phyloP scores from a whole-genome alignment of 2,113 vertebrate species.

The Monopterus albus region DNA sequence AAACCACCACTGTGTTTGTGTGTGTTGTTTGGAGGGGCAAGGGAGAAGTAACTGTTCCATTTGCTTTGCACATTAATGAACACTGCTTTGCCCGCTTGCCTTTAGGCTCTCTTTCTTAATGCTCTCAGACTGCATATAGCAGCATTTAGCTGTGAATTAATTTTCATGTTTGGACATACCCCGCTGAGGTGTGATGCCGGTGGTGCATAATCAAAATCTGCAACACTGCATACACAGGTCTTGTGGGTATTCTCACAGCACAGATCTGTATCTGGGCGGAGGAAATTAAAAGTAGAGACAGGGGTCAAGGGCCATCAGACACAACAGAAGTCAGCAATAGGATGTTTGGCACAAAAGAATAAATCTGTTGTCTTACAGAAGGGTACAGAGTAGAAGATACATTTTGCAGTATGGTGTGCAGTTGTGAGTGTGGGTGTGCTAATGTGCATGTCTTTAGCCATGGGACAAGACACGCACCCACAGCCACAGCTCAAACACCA shows the following conservation, averaged over 20 bases:
- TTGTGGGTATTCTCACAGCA: slow-evolving; percentile 77
- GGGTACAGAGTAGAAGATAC: slow-evolving; percentile 51
- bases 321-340: slow-evolving; percentile 59
- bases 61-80: slow-evolving; percentile 78
- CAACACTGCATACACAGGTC: slow-evolving; percentile 77
- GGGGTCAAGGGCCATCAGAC: slow-evolving; percentile 50
- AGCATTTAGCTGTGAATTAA: slow-evolving; percentile 84
- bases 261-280: slow-evolving; percentile 53
- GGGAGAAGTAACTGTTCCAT: slow-evolving; percentile 51
- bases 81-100: slow-evolving; percentile 62
- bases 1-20: slow-evolving; percentile 28
- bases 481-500: slow-evolving; percentile 80
- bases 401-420: slow-evolving; percentile 63
- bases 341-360: slow-evolving; percentile 63
- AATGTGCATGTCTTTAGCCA: slow-evolving; percentile 64
- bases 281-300: slow-evolving; percentile 38
- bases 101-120: slow-evolving; percentile 72
- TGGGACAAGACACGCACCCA: slow-evolving; percentile 78
- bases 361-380: slow-evolving; percentile 56
- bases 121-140: slow-evolving; percentile 76
- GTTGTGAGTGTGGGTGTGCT: slow-evolving; percentile 46
- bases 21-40: slow-evolving; percentile 8
- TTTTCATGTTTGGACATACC: slow-evolving; percentile 84
- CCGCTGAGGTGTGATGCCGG: slow-evolving; percentile 82
- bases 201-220: slow-evolving; percentile 79